These are phyloP conservation scores for Phrixothrix hirtus DNA, from an alignment of 2,888 invertebrate genomes.

Conservation along the genomic window DNA sequence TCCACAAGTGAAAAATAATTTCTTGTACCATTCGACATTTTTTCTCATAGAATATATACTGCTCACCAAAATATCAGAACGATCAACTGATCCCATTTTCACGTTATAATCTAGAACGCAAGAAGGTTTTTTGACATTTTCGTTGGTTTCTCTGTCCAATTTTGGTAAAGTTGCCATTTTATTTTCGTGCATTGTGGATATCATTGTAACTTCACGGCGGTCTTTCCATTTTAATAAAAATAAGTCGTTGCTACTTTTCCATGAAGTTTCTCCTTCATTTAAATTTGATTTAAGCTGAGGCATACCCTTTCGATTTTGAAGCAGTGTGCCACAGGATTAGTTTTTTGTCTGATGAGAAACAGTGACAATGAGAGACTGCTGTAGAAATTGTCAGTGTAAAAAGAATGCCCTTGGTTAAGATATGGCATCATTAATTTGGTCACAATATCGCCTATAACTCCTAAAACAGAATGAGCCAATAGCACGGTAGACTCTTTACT, in stretches of 20 bases:
- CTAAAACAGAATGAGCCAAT: too few species aligned
- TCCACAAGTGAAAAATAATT: not conserved
- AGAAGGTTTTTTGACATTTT: not conserved
- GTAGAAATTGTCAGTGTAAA: not conserved
- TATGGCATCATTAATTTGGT: too few species aligned
- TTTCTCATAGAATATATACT: not conserved
- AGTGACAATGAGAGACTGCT: not conserved
- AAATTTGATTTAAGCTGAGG: not conserved
- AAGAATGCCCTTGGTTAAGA: conserved; percentile 2
- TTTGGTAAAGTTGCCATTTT: not conserved
- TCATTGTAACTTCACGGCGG: not conserved
- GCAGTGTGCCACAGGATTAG: not conserved
- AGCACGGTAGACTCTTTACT: too few species aligned
- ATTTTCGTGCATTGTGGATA: not conserved
- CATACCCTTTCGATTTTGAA: not conserved
- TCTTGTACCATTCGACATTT: not conserved
- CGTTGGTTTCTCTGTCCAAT: not conserved
- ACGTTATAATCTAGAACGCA: not conserved
- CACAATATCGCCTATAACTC: too few species aligned
- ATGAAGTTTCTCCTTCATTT: not conserved
- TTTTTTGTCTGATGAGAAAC: not conserved
- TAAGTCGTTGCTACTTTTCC: conserved; percentile 1
- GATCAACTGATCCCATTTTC: not conserved
- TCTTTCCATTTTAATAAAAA: not conserved
- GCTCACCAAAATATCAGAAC: not conserved